phyloP scores from a whole-genome alignment of 2,113 vertebrate species.

The Numida meleagris region DNA sequence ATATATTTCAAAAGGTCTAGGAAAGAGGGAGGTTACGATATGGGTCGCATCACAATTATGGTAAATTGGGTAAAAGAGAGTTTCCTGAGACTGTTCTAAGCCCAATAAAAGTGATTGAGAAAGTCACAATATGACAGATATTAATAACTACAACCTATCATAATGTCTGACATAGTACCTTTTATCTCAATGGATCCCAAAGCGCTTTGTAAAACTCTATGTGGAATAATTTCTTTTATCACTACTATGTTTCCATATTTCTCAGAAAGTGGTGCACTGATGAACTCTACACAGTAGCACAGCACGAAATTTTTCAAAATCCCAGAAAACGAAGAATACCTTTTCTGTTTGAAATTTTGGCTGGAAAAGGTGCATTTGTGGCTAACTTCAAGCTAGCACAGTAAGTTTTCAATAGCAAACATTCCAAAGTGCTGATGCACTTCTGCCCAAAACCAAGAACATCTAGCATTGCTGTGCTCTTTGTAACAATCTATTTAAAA shows the following conservation, averaged over 20 bases:
- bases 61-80: slow-evolving; percentile 41
- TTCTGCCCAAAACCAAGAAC: not conserved
- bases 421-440: not conserved
- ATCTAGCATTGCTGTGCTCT: not conserved
- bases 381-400: not conserved
- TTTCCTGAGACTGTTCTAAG: slow-evolving; percentile 12
- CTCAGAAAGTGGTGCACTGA: slow-evolving; percentile 2
- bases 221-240: slow-evolving; percentile 36
- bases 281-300: slow-evolving; percentile 32
- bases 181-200: slow-evolving; percentile 40
- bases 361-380: not conserved
- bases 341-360: slow-evolving; percentile 9
- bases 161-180: slow-evolving; percentile 1
- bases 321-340: not conserved
- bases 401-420: slow-evolving; percentile 23
- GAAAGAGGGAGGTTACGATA: slow-evolving; percentile 1
- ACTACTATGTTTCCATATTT: not conserved
- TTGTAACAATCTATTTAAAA: not conserved
- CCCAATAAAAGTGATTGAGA: slow-evolving; percentile 55
- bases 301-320: slow-evolving; percentile 26
- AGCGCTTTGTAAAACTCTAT: slow-evolving; percentile 43
- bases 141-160: slow-evolving; percentile 39
- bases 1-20: slow-evolving; percentile 38
- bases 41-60: slow-evolving; percentile 25
- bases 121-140: slow-evolving; percentile 50